These are phyloP conservation scores for Varanus komodoensis DNA, from an alignment of 2,113 vertebrate genomes.

Conservation along the genomic window DNA sequence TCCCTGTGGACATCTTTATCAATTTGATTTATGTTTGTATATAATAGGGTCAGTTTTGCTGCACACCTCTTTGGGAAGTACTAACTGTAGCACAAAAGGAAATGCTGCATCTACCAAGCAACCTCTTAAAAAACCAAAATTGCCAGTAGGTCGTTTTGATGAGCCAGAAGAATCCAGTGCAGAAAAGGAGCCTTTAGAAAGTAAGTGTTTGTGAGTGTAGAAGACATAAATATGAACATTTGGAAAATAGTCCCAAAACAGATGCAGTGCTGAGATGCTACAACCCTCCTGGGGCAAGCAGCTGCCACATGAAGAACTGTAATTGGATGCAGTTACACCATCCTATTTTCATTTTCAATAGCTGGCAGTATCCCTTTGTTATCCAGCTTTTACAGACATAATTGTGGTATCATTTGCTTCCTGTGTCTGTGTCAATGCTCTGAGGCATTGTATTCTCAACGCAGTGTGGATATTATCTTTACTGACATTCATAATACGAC, in stretches of 20 bases:
- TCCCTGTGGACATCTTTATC: not conserved
- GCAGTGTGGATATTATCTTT: not conserved
- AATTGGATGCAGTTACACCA: not conserved
- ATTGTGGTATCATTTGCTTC: not conserved
- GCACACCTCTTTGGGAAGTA: slow-evolving; percentile 63
- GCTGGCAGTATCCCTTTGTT: not conserved
- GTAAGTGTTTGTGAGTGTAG: slow-evolving; percentile 74
- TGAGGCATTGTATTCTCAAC: not conserved
- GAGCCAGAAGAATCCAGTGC: slow-evolving; percentile 75
- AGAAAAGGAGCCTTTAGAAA: slow-evolving; percentile 84
- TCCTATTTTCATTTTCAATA: not conserved
- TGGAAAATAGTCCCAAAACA: not conserved
- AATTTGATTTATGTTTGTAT: rapidly evolving
- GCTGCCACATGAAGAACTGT: not conserved
- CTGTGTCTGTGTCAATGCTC: not conserved
- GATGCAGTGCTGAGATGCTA: not conserved
- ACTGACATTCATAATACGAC: not conserved
- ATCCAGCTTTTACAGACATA: not conserved
- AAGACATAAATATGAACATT: not conserved
- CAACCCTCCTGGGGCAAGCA: not conserved
- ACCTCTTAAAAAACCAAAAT: slow-evolving; percentile 85
- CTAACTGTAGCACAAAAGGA: slow-evolving; percentile 67
- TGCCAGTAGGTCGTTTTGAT: slow-evolving; percentile 92
- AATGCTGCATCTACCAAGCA: slow-evolving; percentile 69
- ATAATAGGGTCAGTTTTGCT: slow-evolving; percentile 59